Percentiles rank a stretch among this genome's conserved stretches.
Conservation (phyloP, 2,888 invertebrate genomes). For the Hemithea aestivaria region DNA sequence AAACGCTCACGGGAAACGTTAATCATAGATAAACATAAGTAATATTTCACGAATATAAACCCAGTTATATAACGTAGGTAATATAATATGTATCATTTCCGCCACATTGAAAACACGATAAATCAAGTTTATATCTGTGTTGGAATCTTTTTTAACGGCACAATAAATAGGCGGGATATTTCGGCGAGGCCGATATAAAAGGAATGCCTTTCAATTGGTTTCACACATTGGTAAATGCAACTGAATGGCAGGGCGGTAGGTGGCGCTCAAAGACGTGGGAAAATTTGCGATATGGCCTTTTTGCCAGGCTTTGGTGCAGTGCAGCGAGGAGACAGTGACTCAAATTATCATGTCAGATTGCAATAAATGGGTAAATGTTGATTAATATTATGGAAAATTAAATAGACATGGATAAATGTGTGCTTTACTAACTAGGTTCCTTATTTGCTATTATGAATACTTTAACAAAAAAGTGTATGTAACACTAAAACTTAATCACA, state of each 20-base stretch:
- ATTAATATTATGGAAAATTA: too few species aligned
- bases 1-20: slow-evolving; percentile 13
- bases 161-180: slow-evolving; percentile 7
- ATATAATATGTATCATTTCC: slow-evolving; percentile 15
- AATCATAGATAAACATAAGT: slow-evolving; percentile 14
- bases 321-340: too few species aligned
- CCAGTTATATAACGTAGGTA: neutral
- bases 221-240: slow-evolving; percentile 3
- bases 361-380: too few species aligned
- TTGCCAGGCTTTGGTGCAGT: too few species aligned
- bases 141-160: slow-evolving; percentile 10
- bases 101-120: slow-evolving; percentile 14
- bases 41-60: too few species aligned
- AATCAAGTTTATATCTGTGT: slow-evolving; percentile 19
- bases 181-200: neutral
- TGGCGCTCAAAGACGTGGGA: neutral
- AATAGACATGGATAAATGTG: too few species aligned
- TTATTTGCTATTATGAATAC: too few species aligned
- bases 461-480: too few species aligned
- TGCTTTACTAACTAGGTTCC: too few species aligned
- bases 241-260: neutral
- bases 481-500: too few species aligned
- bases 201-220: neutral
- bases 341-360: too few species aligned
- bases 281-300: too few species aligned